A percentile compares a stretch with the other conserved stretches of the same genome.
Conservation (phyloP, 2,888 invertebrate genomes). For the Siphonodentalium dalli region DNA sequence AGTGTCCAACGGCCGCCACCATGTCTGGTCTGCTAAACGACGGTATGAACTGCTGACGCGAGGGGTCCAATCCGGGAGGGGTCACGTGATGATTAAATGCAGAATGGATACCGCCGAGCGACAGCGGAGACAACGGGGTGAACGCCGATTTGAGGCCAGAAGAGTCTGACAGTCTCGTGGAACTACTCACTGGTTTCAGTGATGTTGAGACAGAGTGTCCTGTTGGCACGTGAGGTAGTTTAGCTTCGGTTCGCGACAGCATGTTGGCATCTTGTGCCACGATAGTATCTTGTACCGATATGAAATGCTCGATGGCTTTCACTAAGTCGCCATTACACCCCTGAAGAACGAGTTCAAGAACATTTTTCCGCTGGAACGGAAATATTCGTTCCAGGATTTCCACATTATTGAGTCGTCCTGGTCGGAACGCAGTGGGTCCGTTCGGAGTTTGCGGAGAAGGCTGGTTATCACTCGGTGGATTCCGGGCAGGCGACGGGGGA, state of each 20-base stretch:
- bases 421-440: slow-evolving; percentile 55
- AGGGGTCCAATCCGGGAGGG: slow-evolving; percentile 30
- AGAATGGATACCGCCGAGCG: slow-evolving; percentile 48
- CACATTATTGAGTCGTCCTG: slow-evolving; percentile 68
- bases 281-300: slow-evolving; percentile 64
- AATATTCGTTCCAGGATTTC: slow-evolving; percentile 89
- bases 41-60: slow-evolving; percentile 20
- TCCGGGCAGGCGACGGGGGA: too few relatives aligned
- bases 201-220: slow-evolving; percentile 30
- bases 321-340: slow-evolving; percentile 90
- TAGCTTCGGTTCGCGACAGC: too few relatives aligned
- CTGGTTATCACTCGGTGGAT: too few relatives aligned
- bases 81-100: slow-evolving; percentile 51
- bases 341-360: slow-evolving; percentile 88
- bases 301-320: slow-evolving; percentile 87
- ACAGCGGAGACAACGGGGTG: slow-evolving; percentile 51
- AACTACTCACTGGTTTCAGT: slow-evolving; percentile 27
- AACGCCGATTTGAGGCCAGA: slow-evolving; percentile 61
- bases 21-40: slow-evolving; percentile 12
- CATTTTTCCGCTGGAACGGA: slow-evolving; percentile 84
- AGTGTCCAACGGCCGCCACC: slow-evolving; percentile 23
- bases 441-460: slow-evolving; percentile 6
- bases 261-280: too few relatives aligned
- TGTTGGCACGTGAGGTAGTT: slow-evolving; percentile 31
- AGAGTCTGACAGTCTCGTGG: slow-evolving; percentile 30